Evolutionary conservation across 2,888 invertebrate species (phyloP), one percentile per base, ranked within the genome.

Genomic region (Dione vanillae): DNA sequence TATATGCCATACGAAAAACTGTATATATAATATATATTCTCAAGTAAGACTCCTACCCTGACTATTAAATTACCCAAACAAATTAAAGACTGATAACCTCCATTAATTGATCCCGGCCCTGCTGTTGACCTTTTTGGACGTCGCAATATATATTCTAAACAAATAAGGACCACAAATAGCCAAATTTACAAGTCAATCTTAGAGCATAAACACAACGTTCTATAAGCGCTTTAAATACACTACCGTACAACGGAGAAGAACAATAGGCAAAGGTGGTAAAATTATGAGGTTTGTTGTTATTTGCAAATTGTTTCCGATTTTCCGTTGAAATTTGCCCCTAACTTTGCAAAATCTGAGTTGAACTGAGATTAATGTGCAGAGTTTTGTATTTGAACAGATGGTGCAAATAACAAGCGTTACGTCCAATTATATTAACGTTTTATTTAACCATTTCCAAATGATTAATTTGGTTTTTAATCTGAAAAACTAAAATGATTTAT

Each of bases 281-380:
- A 89, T 91, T 90, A 90, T 88, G 87, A 86, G 88, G 84, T 85
- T 86, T 86, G 88, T 89, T 90, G 86, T 86, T 89, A 87, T 85
- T 85, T 79, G 80, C 78, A 88, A 89, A 90, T 90, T 91, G 89
- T 91, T 90, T 85, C 89, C 85, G 85, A 90, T 88, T 88, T 85
- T 80, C 78, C 79, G 77, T 74, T 78, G 83, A 88, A 88, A 84
- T 86, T 86, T 75, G 79, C 78, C 77, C 78, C 72, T 75, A 87
- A 88, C 85, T 88, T 86, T 79, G 76, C 78, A 73, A 85, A 90
- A 89, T 89, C 86, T 86, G 87, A 87, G 84, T 83, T 84, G 79
- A 87, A 85, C 86, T 80, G 83, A 88, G 88, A 91, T 90, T 91
- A 90, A 91, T 90, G 89, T 82, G 78, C 79, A 5, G 85, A 88